These are phyloP conservation scores for Agrotis segetum DNA, from an alignment of 2,888 invertebrate genomes.

Conservation along the genomic window DNA sequence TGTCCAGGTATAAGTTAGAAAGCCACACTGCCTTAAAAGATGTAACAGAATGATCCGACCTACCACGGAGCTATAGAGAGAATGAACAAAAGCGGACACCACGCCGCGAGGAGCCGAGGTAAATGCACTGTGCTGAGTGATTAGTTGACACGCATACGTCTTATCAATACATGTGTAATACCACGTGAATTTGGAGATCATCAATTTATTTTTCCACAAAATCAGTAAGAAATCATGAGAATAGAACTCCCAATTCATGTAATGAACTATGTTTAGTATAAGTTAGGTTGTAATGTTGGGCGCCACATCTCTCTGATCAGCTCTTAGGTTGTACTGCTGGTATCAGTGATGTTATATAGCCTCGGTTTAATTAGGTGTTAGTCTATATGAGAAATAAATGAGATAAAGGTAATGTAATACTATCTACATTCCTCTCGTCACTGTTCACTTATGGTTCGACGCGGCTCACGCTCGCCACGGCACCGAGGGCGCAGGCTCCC, in stretches of 20 bases:
- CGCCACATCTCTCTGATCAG: slow-evolving; percentile 71
- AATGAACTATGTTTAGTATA: slow-evolving; percentile 64
- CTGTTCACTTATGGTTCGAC: slow-evolving; percentile 78
- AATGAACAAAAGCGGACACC: slow-evolving; percentile 76
- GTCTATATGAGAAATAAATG: slow-evolving; percentile 72
- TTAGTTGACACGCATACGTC: slow-evolving; percentile 69
- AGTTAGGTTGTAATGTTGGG: slow-evolving; percentile 60
- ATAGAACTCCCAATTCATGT: slow-evolving; percentile 61
- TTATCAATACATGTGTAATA: slow-evolving; percentile 68
- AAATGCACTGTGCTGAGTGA: slow-evolving; percentile 86
- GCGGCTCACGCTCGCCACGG: slow-evolving; percentile 71
- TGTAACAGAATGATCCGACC: slow-evolving; percentile 81
- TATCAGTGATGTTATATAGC: slow-evolving; percentile 69
- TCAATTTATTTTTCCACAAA: slow-evolving; percentile 45
- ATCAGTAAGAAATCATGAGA: slow-evolving; percentile 56
- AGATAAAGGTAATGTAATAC: slow-evolving; percentile 83
- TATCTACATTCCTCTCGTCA: slow-evolving; percentile 83
- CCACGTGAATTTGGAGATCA: slow-evolving; percentile 62
- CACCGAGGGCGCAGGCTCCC: slow-evolving; percentile 72
- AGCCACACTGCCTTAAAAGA: slow-evolving; percentile 88
- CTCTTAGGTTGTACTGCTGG: slow-evolving; percentile 74
- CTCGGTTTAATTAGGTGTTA: slow-evolving; percentile 81
- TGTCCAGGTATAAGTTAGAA: slow-evolving; percentile 88
- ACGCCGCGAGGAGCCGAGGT: slow-evolving; percentile 86
- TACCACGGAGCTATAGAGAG: slow-evolving; percentile 83